phyloP scores from a whole-genome alignment of 1,140 invertebrate species.

The Heliconius nattereri region DNA sequence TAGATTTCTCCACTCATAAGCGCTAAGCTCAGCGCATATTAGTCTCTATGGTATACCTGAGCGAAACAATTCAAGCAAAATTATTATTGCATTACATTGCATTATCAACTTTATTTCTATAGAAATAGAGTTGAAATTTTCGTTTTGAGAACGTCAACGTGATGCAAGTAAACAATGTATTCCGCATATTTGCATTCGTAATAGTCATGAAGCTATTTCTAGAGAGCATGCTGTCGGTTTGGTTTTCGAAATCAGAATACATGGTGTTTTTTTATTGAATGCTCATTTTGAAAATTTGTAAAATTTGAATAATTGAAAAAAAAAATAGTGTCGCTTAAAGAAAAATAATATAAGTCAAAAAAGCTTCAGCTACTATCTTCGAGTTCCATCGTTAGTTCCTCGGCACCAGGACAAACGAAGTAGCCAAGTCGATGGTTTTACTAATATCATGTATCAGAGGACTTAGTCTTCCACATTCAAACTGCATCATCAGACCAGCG shows the following conservation, averaged over 20 bases:
- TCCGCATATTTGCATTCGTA: constrained; percentile 27
- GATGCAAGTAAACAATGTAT: constrained; percentile 31
- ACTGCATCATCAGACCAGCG: too few species aligned
- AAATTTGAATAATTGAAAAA: too few species aligned
- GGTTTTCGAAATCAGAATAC: constrained; percentile 13
- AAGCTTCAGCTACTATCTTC: too few species aligned
- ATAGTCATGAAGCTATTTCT: constrained; percentile 24
- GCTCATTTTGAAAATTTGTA: too few species aligned
- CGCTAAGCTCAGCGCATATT: constrained; percentile 36
- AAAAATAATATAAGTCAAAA: too few species aligned
- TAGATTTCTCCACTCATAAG: constrained; percentile 37
- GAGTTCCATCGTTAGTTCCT: too few species aligned
- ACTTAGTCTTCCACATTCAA: too few species aligned
- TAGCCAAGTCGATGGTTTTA: too few species aligned
- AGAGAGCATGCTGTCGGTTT: constrained; percentile 10
- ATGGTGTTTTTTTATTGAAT: background rate
- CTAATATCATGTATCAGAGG: too few species aligned
- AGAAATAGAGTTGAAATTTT: background rate
- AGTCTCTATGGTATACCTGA: constrained; percentile 39
- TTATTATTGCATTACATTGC: constrained; percentile 11
- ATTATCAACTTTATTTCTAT: constrained; percentile 16
- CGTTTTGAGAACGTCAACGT: background rate
- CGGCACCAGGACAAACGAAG: too few species aligned
- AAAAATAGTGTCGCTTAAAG: too few species aligned
- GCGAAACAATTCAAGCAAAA: constrained; percentile 33